A percentile compares a stretch with the other conserved stretches of the same genome.
These are phyloP conservation scores for Vombatus ursinus DNA, from an alignment of 2,113 vertebrate genomes.

Conservation along the genomic window DNA sequence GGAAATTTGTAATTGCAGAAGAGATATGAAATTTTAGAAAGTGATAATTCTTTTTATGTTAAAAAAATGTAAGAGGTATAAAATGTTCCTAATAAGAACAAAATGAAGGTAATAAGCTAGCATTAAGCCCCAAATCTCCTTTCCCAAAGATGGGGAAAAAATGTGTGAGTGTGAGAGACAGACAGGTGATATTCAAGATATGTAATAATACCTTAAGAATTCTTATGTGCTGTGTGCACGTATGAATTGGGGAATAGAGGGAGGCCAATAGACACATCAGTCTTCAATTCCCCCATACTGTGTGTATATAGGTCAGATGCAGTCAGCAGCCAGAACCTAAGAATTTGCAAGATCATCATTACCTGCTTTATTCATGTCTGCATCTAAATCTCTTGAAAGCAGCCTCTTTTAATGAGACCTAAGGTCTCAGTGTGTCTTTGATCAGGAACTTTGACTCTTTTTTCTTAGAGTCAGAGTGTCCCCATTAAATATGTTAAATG, in stretches of 20 bases:
- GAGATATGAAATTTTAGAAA: not conserved
- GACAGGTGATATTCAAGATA: not conserved
- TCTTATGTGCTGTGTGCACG: not conserved
- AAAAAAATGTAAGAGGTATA: not conserved
- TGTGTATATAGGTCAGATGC: not conserved
- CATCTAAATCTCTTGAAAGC: rapidly evolving
- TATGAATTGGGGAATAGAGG: not conserved
- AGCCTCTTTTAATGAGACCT: conserved; percentile 30
- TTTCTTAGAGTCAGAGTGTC: not conserved
- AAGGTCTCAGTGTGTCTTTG: not conserved
- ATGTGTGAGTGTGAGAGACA: not conserved
- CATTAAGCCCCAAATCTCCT: not conserved
- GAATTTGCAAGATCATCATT: not conserved
- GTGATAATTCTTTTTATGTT: not conserved
- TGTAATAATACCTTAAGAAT: not conserved
- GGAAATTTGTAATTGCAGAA: not conserved
- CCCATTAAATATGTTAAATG: not conserved
- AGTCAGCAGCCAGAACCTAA: not conserved
- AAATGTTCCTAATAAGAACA: not conserved
- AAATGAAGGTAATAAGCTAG: not conserved
- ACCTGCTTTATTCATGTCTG: not conserved
- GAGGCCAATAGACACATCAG: not conserved
- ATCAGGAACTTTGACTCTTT: not conserved
- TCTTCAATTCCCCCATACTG: not conserved
- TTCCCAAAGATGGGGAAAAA: not conserved